Evolutionary conservation across 2,888 invertebrate genomes (phyloP), one percentile per base, ranked within the genome.

Genomic region (Euclidia mi): DNA sequence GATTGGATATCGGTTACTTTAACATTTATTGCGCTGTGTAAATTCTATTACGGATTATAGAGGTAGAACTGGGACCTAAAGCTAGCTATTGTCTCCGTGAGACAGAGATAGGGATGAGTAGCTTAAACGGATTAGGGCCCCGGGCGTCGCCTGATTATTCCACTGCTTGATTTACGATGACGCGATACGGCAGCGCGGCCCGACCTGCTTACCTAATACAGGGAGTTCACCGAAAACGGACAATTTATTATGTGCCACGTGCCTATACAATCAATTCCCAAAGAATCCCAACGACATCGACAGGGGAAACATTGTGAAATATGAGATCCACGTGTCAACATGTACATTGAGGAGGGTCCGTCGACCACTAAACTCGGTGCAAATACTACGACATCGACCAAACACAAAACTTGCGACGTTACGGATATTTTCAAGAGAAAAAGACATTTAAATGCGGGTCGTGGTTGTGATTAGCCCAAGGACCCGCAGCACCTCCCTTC

Each of bases 91-190:
- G 88, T 91, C 84, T 88, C 85, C 84, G 84, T 82, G 85, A 87
- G 88, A 85, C 87, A 89, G 87, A 88, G 89, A 90, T 85, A 88
- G 84, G 85, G 84, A 88, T 85, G 88, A 88, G 86, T 80, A 79
- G 90, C 89, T 92, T 90, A 92, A 85, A 84, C 74, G 90, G 91
- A 92, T 94, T 91, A 92, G 73, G 78, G 84, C 87, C 81, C 71
- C 78, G 81, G 87, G 88, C 88, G 82, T 77, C 78, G 84, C 82
- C 90, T 92, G 91, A 92, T 94, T 92, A 93, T 92, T 85, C 90
- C 82, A 71, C 85, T 84, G 82, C 87, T 88, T 94, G 94, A 94
- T 94, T 94, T 94, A 93, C 90, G 90, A 85, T 89, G 91, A 91
- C 88, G 87, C 85, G 89, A 89, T 90, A 91, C 85, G 82, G 80